Percentiles rank a stretch among this genome's conserved stretches.
These are phyloP conservation scores for Intellagama lesueurii DNA, from an alignment of 2,797 vertebrate genomes.

Conservation along the genomic window DNA sequence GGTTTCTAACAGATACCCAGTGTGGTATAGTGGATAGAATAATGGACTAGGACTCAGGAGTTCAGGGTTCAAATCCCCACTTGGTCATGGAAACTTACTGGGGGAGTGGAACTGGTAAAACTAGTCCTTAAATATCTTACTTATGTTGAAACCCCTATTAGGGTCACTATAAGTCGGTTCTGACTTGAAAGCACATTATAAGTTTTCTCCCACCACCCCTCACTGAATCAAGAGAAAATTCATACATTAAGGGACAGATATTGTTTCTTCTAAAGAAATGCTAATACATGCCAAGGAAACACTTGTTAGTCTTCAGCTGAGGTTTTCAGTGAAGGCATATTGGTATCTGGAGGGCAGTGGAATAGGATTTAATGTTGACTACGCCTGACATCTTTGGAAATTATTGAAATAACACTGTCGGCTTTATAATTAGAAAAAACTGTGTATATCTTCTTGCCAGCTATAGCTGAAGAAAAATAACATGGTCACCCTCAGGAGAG, in stretches of 20 bases:
- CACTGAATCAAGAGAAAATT: not conserved
- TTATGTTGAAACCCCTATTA: no score
- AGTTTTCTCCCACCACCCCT: not conserved
- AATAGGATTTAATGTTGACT: slow-evolving; percentile 14
- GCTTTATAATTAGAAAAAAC: slow-evolving; percentile 3
- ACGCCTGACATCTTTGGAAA: not conserved
- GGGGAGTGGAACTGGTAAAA: no score
- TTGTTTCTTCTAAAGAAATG: not conserved
- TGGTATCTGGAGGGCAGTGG: slow-evolving; percentile 5
- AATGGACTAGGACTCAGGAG: no score
- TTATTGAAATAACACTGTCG: not conserved
- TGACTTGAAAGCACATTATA: not conserved
- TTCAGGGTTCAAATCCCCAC: no score
- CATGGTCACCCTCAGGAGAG: slow-evolving; percentile 9
- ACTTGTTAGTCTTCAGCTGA: slow-evolving; percentile 1
- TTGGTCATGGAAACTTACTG: no score
- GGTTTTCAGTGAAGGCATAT: not conserved
- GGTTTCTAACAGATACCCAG: no score
- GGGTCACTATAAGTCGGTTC: no score
- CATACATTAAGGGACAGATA: not conserved
- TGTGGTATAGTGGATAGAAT: no score
- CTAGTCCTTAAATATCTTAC: no score
- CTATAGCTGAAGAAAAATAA: not conserved
- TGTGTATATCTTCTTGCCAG: not conserved
- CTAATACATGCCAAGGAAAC: not conserved